Percentiles rank a stretch among this genome's conserved stretches.
Evolutionary conservation across 2,797 vertebrate species (phyloP).

Genomic region (Synaphobranchus kaupii): DNA sequence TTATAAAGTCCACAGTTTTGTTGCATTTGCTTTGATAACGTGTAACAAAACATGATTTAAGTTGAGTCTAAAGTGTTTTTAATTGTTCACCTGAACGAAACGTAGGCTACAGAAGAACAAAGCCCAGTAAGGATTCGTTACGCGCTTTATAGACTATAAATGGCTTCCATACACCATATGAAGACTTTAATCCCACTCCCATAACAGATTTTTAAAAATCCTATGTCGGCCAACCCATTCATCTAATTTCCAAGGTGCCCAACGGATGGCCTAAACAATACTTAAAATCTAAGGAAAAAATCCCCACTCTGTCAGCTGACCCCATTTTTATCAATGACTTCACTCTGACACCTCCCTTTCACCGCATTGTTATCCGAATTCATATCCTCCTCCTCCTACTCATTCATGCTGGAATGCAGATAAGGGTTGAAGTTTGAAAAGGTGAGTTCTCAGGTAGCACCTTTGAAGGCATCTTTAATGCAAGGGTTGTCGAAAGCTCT

Average conservation of each 20-base stretch:
- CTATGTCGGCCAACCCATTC: no score
- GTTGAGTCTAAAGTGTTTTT: constrained; percentile 33
- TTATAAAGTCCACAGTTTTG: constrained; percentile 42
- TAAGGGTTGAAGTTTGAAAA: background rate
- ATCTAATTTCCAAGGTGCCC: background rate
- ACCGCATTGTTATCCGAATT: constrained; percentile 37
- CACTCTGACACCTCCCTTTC: constrained; percentile 56
- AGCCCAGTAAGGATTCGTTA: background rate
- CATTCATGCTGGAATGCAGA: constrained; percentile 37
- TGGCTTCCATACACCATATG: no score
- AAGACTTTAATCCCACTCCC: no score
- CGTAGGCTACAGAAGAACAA: background rate
- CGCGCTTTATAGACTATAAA: no score
- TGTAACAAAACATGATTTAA: constrained; percentile 35
- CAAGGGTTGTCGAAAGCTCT: constrained; percentile 42
- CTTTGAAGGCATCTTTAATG: constrained; percentile 53
- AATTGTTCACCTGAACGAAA: constrained; percentile 57
- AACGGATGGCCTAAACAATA: background rate
- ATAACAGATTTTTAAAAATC: no score
- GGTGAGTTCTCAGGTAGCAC: background rate
- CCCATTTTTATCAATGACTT: constrained; percentile 53
- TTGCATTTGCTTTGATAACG: background rate
- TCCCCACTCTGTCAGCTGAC: background rate
- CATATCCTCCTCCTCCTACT: constrained; percentile 53
- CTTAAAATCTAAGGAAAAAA: background rate